Evolutionary conservation across 2,888 invertebrate genomes (phyloP), one percentile per base, ranked within the genome.

Genomic region (Plagiodera versicolora): DNA sequence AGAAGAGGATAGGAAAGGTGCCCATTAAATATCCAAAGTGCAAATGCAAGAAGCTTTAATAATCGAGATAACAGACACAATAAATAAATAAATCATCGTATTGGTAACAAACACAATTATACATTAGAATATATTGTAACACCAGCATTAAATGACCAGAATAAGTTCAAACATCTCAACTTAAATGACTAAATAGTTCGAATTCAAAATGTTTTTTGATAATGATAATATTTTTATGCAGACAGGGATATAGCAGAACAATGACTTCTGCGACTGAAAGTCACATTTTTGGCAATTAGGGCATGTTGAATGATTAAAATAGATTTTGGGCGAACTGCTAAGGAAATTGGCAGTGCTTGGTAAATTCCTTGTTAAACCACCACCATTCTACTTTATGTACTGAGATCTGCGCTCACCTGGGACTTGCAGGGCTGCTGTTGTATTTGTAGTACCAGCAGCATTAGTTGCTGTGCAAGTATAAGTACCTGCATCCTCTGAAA

Each of bases 381-480:
- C 75, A 75, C 76, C 75, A 60, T 53, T 67, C 71, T 78, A 77
- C 71, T 80, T 74, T 73, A 81, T 76, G 68, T 80, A 81, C 63
- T 79, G 72, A 71, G 84, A 84, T 73, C 86, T 83, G 79, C 86
- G 85, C 83, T 88, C 87, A 85, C 87, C 88, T 84, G 88, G 85
- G 73, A 89, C 88, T 77, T 84, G 83, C 68, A 89, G 82, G 68
- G 83, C 83, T 67, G 87, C 87, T 49, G 86, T 84, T 48, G 90
- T 89, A 72, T 84, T 85, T 56, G 85, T 85, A 51, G 84, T 84
- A 60, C 91, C 91, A 70, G 87, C 81, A 66, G 82, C 82, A 78
- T 92, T 92, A 62, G 86, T 86, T 56, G 90, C 91, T 56, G 86
- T 86, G 78, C 91, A 91, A 51, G 85, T 83, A 78, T 90, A 92